phyloP scores from a whole-genome alignment of 2,797 vertebrate species.

The Myotis myotis region DNA sequence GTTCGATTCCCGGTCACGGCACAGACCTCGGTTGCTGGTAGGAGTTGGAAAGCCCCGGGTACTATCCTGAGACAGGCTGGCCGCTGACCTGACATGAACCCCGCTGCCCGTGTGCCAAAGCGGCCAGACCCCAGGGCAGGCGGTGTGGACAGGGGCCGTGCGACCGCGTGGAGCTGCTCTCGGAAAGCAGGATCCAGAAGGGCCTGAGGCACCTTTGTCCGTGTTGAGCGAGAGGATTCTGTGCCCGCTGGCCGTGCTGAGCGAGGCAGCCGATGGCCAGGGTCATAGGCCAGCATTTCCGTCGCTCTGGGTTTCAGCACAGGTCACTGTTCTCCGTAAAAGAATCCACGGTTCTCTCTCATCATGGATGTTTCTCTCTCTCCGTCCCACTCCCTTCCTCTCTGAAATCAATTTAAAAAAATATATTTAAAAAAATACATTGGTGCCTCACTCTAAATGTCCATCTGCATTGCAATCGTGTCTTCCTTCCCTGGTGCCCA shows the following conservation, averaged over 20 bases:
- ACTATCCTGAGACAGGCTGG: neutral
- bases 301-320: accelerated
- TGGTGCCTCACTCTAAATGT: too few species aligned
- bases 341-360: too few species aligned
- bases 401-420: too few species aligned
- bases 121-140: neutral
- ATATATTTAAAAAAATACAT: too few species aligned
- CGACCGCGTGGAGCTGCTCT: neutral
- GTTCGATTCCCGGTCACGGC: too few species aligned
- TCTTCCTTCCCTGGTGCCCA: neutral
- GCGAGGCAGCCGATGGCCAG: too few species aligned
- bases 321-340: neutral
- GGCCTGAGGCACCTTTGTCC: neutral
- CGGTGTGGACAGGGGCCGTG: neutral
- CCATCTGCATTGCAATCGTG: neutral
- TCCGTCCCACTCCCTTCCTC: too few species aligned
- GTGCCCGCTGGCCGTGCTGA: neutral
- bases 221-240: neutral
- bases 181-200: neutral
- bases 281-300: neutral
- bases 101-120: neutral
- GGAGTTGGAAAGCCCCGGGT: constrained; percentile 26
- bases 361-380: too few species aligned
- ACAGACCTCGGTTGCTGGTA: too few species aligned
- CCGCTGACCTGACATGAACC: neutral